phyloP scores from a whole-genome alignment of 2,797 vertebrate species.

The Melanotaenia pygmaea region DNA sequence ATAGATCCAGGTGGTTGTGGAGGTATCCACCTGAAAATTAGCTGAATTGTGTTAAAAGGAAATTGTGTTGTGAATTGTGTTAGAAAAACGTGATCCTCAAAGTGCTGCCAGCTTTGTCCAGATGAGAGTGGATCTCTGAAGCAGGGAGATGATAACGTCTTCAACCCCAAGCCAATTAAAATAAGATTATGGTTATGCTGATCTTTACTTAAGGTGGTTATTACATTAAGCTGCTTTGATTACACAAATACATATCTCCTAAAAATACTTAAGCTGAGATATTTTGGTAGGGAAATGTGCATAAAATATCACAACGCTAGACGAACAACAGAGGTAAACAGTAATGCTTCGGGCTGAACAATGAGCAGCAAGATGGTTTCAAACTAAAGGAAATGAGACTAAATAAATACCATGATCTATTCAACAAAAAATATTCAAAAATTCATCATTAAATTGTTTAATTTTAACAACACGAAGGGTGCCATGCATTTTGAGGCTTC shows the following conservation, averaged over 20 bases:
- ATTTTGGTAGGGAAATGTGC: too few relatives aligned
- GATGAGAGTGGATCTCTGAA: too few relatives aligned
- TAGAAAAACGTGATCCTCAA: too few relatives aligned
- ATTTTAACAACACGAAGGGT: slow-evolving; percentile 10
- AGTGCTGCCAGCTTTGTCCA: too few relatives aligned
- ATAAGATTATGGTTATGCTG: background rate
- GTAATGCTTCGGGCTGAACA: background rate
- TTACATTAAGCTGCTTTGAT: background rate
- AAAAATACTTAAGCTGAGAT: background rate
- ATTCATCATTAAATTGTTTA: slow-evolving; percentile 1
- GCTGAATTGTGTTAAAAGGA: too few relatives aligned
- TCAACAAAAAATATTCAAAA: background rate
- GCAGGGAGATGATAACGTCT: too few relatives aligned
- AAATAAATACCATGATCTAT: background rate
- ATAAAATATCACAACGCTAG: background rate
- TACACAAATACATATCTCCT: background rate
- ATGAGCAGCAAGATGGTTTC: background rate
- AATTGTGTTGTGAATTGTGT: too few relatives aligned
- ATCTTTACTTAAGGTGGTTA: background rate
- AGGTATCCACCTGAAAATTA: too few relatives aligned
- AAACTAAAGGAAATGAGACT: background rate
- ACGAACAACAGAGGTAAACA: background rate
- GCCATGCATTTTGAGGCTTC: slow-evolving; percentile 12
- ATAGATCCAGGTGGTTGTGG: too few relatives aligned
- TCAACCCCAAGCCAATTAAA: background rate